Conservation (phyloP, 1,140 invertebrate species). For the Plutomurus gul region DNA sequence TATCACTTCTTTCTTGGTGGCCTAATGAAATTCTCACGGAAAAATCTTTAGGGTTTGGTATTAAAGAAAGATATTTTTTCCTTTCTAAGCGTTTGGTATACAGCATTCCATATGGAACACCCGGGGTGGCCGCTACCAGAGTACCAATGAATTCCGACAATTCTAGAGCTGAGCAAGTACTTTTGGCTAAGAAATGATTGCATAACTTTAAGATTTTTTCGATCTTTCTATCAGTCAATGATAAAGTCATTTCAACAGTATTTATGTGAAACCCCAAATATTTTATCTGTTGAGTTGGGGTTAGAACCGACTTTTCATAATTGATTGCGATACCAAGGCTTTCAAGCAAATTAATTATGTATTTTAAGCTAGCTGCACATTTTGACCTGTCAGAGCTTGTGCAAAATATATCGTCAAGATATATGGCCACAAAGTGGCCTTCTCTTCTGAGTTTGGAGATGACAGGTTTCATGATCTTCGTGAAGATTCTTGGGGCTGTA, state of each 20-base stretch:
- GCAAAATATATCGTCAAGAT: constrained; percentile 39
- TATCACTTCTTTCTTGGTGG: background rate
- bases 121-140: constrained; percentile 17
- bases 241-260: background rate
- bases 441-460: background rate
- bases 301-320: constrained; percentile 14
- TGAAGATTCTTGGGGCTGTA: constrained; percentile 35
- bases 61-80: background rate
- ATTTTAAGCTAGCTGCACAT: background rate
- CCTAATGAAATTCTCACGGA: background rate
- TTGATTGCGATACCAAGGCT: constrained; percentile 2
- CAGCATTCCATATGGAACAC: constrained; percentile 10
- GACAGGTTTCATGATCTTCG: constrained; percentile 37
- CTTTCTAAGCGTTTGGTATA: constrained; percentile 35
- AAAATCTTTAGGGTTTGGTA: background rate
- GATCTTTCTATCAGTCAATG: background rate
- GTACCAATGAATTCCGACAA: constrained; percentile 13
- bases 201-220: background rate
- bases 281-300: background rate
- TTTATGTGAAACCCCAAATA: constrained; percentile 41
- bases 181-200: background rate
- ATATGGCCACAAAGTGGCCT: background rate
- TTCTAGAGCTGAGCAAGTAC: background rate
- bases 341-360: background rate
- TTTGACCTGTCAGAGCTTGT: background rate